A percentile compares a stretch with the other conserved stretches of the same genome.
phyloP scores from a whole-genome alignment of 2,797 vertebrate species.

The Malacoraja senta region DNA sequence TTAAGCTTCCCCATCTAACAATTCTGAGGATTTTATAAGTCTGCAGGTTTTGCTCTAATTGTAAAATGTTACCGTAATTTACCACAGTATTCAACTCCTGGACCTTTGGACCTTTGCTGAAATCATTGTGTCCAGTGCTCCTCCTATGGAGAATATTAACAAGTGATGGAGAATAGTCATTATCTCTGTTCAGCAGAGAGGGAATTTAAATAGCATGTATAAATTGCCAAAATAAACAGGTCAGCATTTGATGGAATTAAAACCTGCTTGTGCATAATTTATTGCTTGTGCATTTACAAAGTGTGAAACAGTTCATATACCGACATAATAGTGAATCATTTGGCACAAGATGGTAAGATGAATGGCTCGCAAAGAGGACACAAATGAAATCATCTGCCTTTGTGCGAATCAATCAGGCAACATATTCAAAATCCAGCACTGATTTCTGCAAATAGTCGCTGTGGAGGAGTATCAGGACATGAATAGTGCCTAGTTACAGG shows the following conservation, averaged over 20 bases:
- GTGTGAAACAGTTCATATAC: background rate
- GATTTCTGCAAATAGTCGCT: background rate
- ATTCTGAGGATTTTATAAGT: background rate
- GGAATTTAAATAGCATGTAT: background rate
- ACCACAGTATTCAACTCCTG: background rate
- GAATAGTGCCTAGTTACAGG: background rate
- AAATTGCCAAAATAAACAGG: slow-evolving; percentile 23
- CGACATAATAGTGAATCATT: background rate
- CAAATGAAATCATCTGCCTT: slow-evolving; percentile 26
- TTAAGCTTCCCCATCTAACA: background rate
- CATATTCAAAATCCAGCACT: background rate
- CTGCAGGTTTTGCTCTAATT: background rate
- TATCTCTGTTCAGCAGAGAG: slow-evolving; percentile 10
- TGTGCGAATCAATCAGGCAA: slow-evolving; percentile 26
- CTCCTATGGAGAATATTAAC: background rate
- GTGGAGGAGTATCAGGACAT: background rate
- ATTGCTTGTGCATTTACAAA: background rate
- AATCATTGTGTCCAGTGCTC: background rate
- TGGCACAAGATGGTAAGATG: background rate
- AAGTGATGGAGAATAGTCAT: background rate
- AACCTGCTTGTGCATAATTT: background rate
- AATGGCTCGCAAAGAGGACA: background rate
- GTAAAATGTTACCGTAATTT: background rate
- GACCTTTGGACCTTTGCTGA: background rate
- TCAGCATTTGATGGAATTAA: background rate